Evolutionary conservation across 1,140 invertebrate species (phyloP).

Genomic region (Zaprionus camerounensis): DNA sequence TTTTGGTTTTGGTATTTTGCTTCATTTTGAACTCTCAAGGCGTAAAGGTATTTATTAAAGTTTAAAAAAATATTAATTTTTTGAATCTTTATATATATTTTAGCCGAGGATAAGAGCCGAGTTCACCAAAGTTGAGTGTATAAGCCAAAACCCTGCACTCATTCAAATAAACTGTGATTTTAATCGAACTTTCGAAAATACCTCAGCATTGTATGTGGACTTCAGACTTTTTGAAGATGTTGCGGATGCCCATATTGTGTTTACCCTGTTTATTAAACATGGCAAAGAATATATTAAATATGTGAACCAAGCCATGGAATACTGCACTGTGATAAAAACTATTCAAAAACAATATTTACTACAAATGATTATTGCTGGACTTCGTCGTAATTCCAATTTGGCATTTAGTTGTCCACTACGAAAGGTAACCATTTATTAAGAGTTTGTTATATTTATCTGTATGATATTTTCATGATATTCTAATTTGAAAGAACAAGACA

Average conservation of each 20-base stretch:
- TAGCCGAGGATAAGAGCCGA: not conserved
- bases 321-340: not conserved
- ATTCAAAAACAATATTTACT: not conserved
- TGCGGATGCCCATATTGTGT: no score
- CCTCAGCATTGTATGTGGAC: no score
- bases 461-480: no score
- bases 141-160: not conserved
- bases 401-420: not conserved
- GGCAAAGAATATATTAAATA: no score
- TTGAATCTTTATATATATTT: not conserved
- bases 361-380: not conserved
- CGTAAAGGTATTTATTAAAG: not conserved
- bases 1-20: not conserved
- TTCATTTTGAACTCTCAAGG: not conserved
- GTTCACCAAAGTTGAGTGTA: not conserved
- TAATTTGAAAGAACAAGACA: no score
- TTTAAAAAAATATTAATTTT: not conserved
- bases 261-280: no score
- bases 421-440: not conserved
- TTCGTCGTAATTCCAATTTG: constrained; percentile 2
- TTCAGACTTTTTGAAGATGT: no score
- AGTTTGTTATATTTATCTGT: no score
- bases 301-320: not conserved
- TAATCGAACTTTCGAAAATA: no score
- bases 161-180: no score